Base-by-base conservation (phyloP, 2,797 vertebrate genomes). In the Fundulus diaphanus region DNA sequence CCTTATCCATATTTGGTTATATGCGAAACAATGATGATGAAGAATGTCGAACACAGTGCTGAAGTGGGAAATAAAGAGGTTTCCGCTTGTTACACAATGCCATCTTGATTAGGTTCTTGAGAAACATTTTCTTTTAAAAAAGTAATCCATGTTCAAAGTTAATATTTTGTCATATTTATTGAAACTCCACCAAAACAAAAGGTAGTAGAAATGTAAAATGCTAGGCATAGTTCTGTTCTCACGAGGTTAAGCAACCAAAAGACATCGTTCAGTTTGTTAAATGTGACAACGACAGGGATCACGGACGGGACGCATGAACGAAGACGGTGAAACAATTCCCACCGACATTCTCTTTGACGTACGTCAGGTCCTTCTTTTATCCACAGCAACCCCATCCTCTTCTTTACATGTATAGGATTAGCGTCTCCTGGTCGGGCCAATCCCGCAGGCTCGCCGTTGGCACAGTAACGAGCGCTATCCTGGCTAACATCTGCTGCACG, bases 391-490 rank as follows among this genome's bases (percentile, higher is more conserved):
- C 65, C 54, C 76, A 13, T 68, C 56, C 76, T 48, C 73, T 82
- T 79, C 73, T 73, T 83, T 87, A 87, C 90, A 87, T 89, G 89
- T 76, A 89, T 86, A 90, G 66, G 88, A 89, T 93, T 94, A 93
- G 86, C 70, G 54, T 87, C 51, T 75, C 82, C 89, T 85, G 82
- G 88, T 86, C 79, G 79, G 88, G 82, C 80, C 88, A 56, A 88
- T 91, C 92, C 90, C 79, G 76, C 80, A 78, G 81, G 84, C 87
- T 87, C 87, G 78, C 90, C 74, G 93, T 93, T 90, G 92, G 90
- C 93, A 91, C 88, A 87, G 92, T 92, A 94, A 92, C 93, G 22
- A 86, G 85, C 76, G 6, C 93, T 93, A 95, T 94, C 94, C 90
- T 86, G 88, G 87, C 90, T 89, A 93, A 93, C 93, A 95, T 95